Evolutionary conservation across 2,888 invertebrate genomes (phyloP).

Genomic region (Drepana falcataria): DNA sequence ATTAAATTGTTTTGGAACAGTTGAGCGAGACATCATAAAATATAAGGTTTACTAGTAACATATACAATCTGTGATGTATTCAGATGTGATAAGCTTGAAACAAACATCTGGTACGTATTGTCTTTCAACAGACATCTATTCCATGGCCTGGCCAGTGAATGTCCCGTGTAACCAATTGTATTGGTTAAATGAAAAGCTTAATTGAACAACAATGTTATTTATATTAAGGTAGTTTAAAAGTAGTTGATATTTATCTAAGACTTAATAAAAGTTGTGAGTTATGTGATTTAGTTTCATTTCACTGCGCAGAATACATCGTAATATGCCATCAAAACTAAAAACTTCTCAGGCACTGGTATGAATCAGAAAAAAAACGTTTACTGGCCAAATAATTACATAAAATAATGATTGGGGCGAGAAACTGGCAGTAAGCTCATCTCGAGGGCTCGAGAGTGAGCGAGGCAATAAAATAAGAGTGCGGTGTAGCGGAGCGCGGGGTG

Average conservation of each 20-base stretch:
- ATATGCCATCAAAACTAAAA: neutral
- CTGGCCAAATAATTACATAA: constrained; percentile 70
- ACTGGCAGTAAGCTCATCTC: constrained; percentile 62
- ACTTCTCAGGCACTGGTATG: constrained; percentile 39
- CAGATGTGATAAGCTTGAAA: too few species aligned
- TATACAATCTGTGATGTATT: neutral
- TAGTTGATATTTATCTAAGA: too few species aligned
- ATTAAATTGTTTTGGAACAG: neutral
- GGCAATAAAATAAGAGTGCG: constrained; percentile 61
- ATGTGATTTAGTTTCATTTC: too few species aligned
- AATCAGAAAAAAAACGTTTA: constrained; percentile 59
- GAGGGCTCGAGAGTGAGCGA: constrained; percentile 57
- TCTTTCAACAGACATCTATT: too few species aligned
- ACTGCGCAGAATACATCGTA: neutral
- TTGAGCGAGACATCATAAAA: neutral
- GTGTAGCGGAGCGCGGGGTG: constrained; percentile 22
- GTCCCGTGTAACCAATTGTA: too few species aligned
- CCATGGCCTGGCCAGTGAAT: too few species aligned
- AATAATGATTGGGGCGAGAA: constrained; percentile 70
- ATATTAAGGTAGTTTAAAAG: too few species aligned
- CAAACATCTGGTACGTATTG: too few species aligned
- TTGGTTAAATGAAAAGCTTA: too few species aligned
- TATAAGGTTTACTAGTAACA: neutral
- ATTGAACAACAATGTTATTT: too few species aligned
- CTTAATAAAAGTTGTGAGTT: too few species aligned